Evolutionary conservation across 2,113 vertebrate genomes (phyloP).

Genomic region (Nipponia nippon): DNA sequence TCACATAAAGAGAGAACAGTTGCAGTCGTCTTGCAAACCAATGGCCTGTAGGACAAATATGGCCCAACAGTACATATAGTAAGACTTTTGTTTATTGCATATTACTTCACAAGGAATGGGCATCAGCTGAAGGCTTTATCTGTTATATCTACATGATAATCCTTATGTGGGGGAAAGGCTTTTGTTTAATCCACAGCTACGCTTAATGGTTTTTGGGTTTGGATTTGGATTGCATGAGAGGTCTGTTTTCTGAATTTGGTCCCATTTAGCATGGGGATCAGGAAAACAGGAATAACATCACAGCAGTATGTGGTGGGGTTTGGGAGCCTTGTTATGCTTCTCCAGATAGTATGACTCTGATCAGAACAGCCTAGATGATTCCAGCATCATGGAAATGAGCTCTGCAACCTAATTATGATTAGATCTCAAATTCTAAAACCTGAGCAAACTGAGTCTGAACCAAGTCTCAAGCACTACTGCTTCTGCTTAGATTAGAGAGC

Average conservation of each 20-base stretch:
- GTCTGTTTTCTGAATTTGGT: neutral
- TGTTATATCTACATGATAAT: neutral
- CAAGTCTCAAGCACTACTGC: neutral
- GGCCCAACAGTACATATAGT: neutral
- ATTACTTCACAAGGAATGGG: neutral
- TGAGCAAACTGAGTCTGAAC: neutral
- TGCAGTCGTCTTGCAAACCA: neutral
- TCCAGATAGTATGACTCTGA: neutral
- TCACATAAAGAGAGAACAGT: neutral
- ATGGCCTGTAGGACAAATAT: neutral
- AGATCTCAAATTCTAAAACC: neutral
- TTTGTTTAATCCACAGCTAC: neutral
- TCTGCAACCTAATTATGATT: neutral
- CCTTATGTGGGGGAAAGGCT: neutral
- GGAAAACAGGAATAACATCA: neutral
- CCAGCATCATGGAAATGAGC: neutral
- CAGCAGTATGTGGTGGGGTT: neutral
- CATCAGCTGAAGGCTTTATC: neutral
- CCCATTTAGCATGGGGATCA: neutral
- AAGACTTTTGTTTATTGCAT: neutral
- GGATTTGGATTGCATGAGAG: neutral
- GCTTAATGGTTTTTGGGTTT: neutral
- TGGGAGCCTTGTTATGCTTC: neutral
- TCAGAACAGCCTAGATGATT: neutral
- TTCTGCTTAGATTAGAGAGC: neutral